Evolutionary conservation across 2,113 vertebrate genomes (phyloP), one percentile per base, ranked within the genome.

Genomic region (Zonotrichia leucophrys): DNA sequence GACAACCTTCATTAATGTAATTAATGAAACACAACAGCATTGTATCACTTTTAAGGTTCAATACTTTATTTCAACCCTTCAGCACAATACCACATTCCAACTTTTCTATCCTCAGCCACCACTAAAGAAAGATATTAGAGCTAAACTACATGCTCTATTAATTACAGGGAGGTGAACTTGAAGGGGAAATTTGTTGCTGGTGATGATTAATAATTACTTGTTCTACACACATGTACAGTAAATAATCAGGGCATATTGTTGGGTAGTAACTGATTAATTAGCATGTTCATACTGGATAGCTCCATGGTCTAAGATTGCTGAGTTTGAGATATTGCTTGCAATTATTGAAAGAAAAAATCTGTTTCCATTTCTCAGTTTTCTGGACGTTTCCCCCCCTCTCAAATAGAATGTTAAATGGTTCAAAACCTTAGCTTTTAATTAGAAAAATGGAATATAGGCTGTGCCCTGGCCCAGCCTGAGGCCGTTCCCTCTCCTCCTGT

Each of bases 221-320:
- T 93, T 95, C 87, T 91, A 74, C 68, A 85, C 64, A 10, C 94
- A 76, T 86, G 87, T 92, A 68, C 74, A 95, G 95, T 96, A 96
- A 97, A 95, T 95, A 97, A 98, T 92, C 76, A 81, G 88, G 90
- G 68, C 86, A 84, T 50, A 10, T 91, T 94, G 83, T 63, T 92
- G 97, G 91, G 74, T 59, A 97, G 94, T 95, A 96, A 97, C 47
- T 97, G 97, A 98, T 98, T 97, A 97, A 98, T 98, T 97, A 97
- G 95, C 92, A 90, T 59, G 56, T 95, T 97, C 93, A 92, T 94
- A 78, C 80, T 91, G 41, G 86, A 91, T 55, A 97, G 93, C 96
- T 96, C 95, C 81, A 2, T 94, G 97, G 91, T 90, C 95, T 92
- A 92, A 94, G 83, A 94, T 91, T 96, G 97, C 96, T 82, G 94